Conservation (phyloP, 2,113 vertebrate genomes). For the Pyrgilauda ruficollis region DNA sequence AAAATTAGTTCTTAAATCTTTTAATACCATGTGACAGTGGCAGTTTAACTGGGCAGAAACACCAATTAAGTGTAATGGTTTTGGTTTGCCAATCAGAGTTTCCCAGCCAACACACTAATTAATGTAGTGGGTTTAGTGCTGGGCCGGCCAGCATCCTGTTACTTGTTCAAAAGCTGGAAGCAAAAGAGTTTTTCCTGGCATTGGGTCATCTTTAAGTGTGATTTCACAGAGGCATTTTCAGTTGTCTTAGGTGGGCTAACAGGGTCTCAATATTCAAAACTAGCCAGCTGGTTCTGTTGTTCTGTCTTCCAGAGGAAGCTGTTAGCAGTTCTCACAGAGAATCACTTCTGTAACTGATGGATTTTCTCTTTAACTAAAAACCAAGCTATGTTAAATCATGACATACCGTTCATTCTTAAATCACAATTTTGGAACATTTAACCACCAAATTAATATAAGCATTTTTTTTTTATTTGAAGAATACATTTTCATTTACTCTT, state of each 20-base stretch:
- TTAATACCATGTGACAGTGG: neutral
- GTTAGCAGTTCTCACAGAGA: neutral
- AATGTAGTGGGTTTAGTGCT: neutral
- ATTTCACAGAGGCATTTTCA: neutral
- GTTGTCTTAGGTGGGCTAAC: neutral
- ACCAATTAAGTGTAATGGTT: neutral
- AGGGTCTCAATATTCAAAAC: neutral
- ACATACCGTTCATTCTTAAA: neutral
- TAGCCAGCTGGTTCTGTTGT: neutral
- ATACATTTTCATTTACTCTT: neutral
- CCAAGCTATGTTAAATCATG: neutral
- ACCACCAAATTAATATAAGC: neutral
- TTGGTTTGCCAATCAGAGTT: neutral
- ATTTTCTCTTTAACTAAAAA: neutral
- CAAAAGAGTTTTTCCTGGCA: neutral
- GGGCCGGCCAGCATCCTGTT: too few species aligned
- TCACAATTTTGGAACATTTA: neutral
- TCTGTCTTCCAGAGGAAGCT: neutral
- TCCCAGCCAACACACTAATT: neutral
- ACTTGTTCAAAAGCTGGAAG: neutral
- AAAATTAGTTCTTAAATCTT: neutral
- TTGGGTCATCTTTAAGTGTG: neutral
- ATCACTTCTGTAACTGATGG: neutral
- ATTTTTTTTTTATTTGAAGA: neutral
- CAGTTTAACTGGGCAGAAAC: neutral